Percentiles rank a stretch among this genome's conserved stretches.
These are phyloP conservation scores for Coenonympha glycerion DNA, from an alignment of 2,888 invertebrate genomes.

Conservation along the genomic window DNA sequence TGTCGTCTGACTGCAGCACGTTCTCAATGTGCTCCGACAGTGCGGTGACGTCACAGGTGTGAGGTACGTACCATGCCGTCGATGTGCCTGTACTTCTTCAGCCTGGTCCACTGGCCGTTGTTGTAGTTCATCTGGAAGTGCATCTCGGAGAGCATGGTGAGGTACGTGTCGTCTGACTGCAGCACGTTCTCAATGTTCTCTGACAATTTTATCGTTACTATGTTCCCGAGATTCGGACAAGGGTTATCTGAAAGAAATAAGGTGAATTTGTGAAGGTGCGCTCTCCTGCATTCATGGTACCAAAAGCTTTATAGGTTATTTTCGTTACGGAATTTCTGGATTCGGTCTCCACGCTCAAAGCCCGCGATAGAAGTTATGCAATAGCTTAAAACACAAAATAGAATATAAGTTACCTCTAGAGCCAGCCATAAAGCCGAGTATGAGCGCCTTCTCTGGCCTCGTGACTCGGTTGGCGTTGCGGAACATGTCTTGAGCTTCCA, in stretches of 20 bases:
- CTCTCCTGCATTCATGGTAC: too few species aligned
- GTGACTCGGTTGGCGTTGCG: slow-evolving; percentile 96
- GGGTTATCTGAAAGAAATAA: slow-evolving; percentile 89
- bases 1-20: slow-evolving; percentile 89
- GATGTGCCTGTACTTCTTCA: slow-evolving; percentile 90
- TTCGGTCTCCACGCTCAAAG: too few species aligned
- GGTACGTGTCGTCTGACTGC: slow-evolving; percentile 88
- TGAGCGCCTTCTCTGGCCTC: slow-evolving; percentile 96
- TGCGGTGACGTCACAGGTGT: too few species aligned
- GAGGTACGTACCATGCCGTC: slow-evolving; percentile 71
- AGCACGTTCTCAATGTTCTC: slow-evolving; percentile 92
- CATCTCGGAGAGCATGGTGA: slow-evolving; percentile 90
- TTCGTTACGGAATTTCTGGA: too few species aligned
- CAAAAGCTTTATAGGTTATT: too few species aligned
- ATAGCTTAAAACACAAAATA: neutral
- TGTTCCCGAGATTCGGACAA: slow-evolving; percentile 96
- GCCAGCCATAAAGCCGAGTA: slow-evolving; percentile 99
- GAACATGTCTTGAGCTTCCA: slow-evolving; percentile 98
- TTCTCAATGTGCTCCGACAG: too few species aligned
- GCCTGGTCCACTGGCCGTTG: slow-evolving; percentile 95
- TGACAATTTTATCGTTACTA: slow-evolving; percentile 95
- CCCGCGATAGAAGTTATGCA: too few species aligned
- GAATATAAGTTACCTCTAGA: slow-evolving; percentile 80
- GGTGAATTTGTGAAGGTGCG: too few species aligned
- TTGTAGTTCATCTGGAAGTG: slow-evolving; percentile 99